Evolutionary conservation across 2,113 vertebrate genomes (phyloP).

Genomic region (Tinamus guttatus): DNA sequence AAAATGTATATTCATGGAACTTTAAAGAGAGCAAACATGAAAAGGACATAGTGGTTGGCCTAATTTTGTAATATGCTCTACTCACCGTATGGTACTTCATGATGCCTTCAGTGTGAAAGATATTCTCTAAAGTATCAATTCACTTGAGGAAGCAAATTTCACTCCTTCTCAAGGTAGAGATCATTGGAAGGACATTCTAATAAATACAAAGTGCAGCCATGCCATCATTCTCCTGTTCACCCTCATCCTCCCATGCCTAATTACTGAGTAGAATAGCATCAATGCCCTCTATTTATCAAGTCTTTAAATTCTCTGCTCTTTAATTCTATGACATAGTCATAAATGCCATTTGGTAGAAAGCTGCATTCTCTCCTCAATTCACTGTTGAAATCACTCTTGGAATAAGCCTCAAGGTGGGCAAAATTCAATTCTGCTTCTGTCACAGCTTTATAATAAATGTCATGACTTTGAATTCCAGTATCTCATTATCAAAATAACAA

Average conservation of each 20-base stretch:
- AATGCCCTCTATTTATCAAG: background rate
- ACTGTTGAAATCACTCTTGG: background rate
- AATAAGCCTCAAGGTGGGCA: background rate
- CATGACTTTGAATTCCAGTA: background rate
- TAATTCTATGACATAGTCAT: background rate
- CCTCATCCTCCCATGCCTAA: background rate
- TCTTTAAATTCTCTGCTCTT: background rate
- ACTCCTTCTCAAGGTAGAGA: background rate
- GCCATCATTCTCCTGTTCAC: background rate
- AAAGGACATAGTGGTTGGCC: background rate
- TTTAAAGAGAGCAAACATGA: background rate
- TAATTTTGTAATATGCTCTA: background rate
- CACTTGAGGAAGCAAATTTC: background rate
- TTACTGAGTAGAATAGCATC: background rate
- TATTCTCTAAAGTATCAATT: background rate
- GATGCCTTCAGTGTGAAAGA: background rate
- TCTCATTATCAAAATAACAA: background rate
- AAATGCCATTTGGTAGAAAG: background rate
- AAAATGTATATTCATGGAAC: background rate
- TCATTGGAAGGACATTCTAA: background rate
- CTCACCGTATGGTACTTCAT: background rate
- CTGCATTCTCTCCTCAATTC: background rate
- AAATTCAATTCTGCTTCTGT: background rate
- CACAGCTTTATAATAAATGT: background rate
- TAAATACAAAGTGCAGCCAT: background rate